Percentiles rank a stretch among this genome's conserved stretches.
Evolutionary conservation across 2,113 vertebrate species (phyloP).

Genomic region (Limanda limanda): DNA sequence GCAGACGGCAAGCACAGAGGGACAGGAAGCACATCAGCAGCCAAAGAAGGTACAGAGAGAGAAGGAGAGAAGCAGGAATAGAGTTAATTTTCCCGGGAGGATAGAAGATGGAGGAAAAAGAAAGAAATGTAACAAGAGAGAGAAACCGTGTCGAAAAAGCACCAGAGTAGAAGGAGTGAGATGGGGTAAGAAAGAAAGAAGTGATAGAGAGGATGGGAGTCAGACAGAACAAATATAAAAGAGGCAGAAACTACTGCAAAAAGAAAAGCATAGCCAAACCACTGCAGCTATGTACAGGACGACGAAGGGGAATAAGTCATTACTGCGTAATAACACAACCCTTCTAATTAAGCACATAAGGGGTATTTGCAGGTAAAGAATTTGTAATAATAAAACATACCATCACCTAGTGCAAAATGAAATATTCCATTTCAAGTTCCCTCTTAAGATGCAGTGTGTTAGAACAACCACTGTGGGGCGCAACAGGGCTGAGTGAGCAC

Average conservation of each 20-base stretch:
- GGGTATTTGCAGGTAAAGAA: neutral
- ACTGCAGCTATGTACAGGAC: conserved; percentile 3
- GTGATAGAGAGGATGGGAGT: neutral
- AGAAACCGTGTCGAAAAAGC: neutral
- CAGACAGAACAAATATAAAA: conserved; percentile 3
- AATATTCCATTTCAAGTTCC: neutral
- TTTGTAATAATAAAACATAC: neutral
- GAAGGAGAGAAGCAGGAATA: conserved; percentile 52
- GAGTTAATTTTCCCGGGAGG: conserved; percentile 51
- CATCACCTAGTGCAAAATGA: neutral
- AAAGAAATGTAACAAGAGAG: neutral
- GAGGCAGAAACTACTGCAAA: neutral
- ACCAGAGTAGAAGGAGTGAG: neutral
- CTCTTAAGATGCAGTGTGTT: conserved; percentile 31
- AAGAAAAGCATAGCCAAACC: conserved; percentile 31
- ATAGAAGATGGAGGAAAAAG: conserved; percentile 12
- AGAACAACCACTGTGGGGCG: conserved; percentile 57
- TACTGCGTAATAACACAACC: neutral
- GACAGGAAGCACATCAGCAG: conserved; percentile 68
- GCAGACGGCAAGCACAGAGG: conserved; percentile 64
- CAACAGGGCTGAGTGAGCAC: conserved; percentile 9
- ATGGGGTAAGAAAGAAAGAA: neutral
- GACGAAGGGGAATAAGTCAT: neutral
- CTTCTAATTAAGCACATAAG: neutral
- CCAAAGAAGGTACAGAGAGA: conserved; percentile 41